Conservation (phyloP, 2,113 vertebrate species). For the Trichomycterus rosablanca region DNA sequence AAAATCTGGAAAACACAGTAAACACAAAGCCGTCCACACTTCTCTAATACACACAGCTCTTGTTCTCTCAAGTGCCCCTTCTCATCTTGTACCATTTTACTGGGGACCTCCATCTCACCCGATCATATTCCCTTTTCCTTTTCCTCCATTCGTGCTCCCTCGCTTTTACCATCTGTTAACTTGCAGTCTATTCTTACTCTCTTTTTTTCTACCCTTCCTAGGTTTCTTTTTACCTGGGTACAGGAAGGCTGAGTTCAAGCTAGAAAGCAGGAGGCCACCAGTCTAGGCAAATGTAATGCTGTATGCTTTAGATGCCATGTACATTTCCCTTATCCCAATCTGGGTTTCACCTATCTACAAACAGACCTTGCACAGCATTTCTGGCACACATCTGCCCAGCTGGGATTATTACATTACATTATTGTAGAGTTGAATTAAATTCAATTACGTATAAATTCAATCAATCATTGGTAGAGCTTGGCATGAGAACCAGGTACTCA, state of each 20-base stretch:
- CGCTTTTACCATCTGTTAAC: slow-evolving; percentile 57
- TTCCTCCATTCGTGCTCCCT: too few species aligned
- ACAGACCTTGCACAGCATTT: too few species aligned
- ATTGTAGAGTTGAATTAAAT: too few species aligned
- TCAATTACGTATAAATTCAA: too few species aligned
- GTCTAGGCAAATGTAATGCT: slow-evolving; percentile 4
- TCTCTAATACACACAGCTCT: slow-evolving; percentile 20
- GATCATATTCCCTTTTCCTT: slow-evolving; percentile 13
- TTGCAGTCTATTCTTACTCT: slow-evolving; percentile 44
- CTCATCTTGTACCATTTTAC: slow-evolving; percentile 30
- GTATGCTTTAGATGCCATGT: slow-evolving; percentile 8
- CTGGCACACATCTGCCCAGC: too few species aligned
- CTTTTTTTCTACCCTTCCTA: neutral
- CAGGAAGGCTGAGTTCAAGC: slow-evolving; percentile 1
- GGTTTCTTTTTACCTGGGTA: neutral
- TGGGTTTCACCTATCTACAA: too few species aligned
- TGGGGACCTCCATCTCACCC: slow-evolving; percentile 20
- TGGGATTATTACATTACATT: too few species aligned
- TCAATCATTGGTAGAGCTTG: too few species aligned
- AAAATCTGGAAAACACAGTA: neutral
- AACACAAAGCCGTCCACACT: slow-evolving; percentile 28
- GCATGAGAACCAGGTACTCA: too few species aligned
- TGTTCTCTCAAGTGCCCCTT: slow-evolving; percentile 34
- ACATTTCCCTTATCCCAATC: too few species aligned
- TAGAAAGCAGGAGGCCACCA: neutral